Conservation (phyloP, 2,797 vertebrate species). For the Hirundo rustica region DNA sequence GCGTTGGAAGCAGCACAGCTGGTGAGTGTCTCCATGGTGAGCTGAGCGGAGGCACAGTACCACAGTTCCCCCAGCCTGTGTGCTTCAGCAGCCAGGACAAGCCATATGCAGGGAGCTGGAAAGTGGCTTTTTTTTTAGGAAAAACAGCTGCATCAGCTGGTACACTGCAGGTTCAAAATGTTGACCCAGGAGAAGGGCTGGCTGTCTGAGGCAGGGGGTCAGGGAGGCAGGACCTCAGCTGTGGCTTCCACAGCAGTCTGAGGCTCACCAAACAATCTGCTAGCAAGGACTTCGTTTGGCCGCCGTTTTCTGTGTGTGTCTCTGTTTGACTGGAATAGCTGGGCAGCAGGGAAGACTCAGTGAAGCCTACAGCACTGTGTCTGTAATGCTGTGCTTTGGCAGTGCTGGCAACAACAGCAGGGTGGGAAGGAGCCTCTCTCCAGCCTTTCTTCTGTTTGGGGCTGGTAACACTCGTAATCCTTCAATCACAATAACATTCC, state of each 20-base stretch:
- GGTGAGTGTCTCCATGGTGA: rapidly evolving
- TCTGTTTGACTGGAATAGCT: background rate
- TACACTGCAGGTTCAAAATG: background rate
- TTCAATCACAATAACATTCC: background rate
- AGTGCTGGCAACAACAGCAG: background rate
- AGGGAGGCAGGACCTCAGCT: background rate
- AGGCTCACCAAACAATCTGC: background rate
- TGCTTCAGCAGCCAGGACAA: background rate
- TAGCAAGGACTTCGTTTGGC: background rate
- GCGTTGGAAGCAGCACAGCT: background rate
- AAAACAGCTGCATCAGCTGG: background rate
- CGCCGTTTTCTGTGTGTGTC: background rate
- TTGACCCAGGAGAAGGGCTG: background rate
- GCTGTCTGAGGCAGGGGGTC: background rate
- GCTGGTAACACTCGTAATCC: background rate
- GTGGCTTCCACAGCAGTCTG: background rate
- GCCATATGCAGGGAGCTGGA: background rate
- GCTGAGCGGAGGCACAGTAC: background rate
- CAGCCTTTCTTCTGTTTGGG: background rate
- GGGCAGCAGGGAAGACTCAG: rapidly evolving
- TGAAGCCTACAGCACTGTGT: background rate
- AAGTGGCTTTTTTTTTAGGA: background rate
- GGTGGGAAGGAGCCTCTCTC: background rate
- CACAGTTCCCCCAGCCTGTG: background rate
- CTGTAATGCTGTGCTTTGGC: background rate